These are phyloP conservation scores for Mus spretus DNA, from an alignment of 2,797 vertebrate genomes.

Conservation along the genomic window DNA sequence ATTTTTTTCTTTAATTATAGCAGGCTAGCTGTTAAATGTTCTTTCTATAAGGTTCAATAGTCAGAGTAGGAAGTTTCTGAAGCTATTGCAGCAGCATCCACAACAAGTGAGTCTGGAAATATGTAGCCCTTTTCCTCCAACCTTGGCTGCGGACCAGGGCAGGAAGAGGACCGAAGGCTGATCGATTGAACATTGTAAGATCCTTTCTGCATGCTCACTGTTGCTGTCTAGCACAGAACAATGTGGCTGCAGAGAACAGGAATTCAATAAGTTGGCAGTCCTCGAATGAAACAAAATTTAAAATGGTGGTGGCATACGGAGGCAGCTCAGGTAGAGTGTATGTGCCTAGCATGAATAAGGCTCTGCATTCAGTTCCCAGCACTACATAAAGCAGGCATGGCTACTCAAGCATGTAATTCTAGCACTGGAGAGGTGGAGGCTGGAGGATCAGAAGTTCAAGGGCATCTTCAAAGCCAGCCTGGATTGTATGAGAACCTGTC, in stretches of 20 bases:
- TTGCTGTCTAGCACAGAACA: not conserved
- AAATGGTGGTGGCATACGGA: not conserved
- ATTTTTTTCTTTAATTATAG: slow-evolving; percentile 23
- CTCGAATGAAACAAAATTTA: not conserved
- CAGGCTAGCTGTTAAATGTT: not conserved
- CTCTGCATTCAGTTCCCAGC: not conserved
- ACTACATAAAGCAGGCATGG: no score
- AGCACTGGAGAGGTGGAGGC: not conserved
- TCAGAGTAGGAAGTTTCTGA: not conserved
- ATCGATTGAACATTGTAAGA: not conserved
- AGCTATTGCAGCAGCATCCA: not conserved
- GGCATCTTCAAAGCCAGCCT: not conserved
- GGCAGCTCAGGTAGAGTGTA: not conserved
- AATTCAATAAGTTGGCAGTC: not conserved
- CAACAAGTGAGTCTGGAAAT: not conserved
- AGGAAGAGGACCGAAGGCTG: not conserved
- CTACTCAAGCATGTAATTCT: not conserved
- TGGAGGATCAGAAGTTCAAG: not conserved
- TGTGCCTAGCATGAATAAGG: not conserved
- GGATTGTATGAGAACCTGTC: not conserved
- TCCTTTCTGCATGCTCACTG: not conserved
- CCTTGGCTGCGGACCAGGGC: not conserved
- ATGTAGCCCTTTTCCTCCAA: not conserved
- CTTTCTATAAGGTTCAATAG: not conserved
- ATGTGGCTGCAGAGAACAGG: not conserved